These are phyloP conservation scores for Cyphomyrus discorhynchus DNA, from an alignment of 2,113 vertebrate species.

Conservation along the genomic window DNA sequence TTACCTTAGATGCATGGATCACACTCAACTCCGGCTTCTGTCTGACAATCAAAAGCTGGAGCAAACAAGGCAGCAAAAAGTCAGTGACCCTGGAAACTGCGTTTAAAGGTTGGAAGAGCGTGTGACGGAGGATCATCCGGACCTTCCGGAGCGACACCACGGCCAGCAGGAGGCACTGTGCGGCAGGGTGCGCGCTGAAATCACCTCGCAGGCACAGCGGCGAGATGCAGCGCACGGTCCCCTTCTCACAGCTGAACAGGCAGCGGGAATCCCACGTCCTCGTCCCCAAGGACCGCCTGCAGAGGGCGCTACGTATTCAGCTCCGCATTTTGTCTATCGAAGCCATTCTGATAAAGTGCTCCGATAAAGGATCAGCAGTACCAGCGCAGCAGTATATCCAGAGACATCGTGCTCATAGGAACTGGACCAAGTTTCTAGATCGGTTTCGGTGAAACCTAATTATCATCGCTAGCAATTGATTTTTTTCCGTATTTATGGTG, in stretches of 20 bases:
- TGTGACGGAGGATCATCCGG: neutral
- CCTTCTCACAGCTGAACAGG: slow-evolving; percentile 24
- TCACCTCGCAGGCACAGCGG: slow-evolving; percentile 14
- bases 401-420: neutral
- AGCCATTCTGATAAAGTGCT: neutral
- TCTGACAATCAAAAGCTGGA: slow-evolving; percentile 21
- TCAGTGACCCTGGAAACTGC: neutral
- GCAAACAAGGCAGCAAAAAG: neutral
- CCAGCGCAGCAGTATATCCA: neutral
- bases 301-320: neutral
- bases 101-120: neutral
- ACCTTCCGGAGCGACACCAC: slow-evolving; percentile 28
- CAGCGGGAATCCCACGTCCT: slow-evolving; percentile 23
- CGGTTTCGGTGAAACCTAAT: neutral
- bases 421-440: neutral
- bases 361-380: neutral
- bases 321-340: neutral
- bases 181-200: neutral
- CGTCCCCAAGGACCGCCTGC: slow-evolving; percentile 19
- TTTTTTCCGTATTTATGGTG: neutral
- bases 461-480: neutral
- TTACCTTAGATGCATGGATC: slow-evolving; percentile 22
- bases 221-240: slow-evolving; percentile 16
- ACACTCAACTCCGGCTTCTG: slow-evolving; percentile 17
- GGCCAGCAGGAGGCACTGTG: slow-evolving; percentile 23